These are phyloP conservation scores for Rana temporaria DNA, from an alignment of 2,113 vertebrate genomes.

Conservation along the genomic window DNA sequence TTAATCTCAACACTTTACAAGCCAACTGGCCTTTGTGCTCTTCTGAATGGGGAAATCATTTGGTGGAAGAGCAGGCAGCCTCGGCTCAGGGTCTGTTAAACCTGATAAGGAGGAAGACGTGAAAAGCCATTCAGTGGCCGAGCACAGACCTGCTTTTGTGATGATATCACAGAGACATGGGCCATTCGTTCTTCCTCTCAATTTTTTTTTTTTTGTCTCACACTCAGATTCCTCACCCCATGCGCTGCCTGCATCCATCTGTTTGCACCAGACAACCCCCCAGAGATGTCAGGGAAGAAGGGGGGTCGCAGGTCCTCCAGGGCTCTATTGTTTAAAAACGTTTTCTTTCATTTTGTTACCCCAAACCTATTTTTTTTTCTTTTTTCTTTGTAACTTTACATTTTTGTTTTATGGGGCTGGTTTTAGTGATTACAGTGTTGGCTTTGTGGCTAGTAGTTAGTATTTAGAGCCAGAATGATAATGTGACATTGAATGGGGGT, in stretches of 20 bases:
- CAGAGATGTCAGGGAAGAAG: constrained; percentile 62
- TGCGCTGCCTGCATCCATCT: constrained; percentile 86
- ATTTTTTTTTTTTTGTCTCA: constrained; percentile 53
- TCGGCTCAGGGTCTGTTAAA: constrained; percentile 75
- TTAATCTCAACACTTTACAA: constrained; percentile 79
- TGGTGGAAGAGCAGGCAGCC: constrained; percentile 60
- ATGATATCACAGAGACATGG: constrained; percentile 46
- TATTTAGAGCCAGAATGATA: no score
- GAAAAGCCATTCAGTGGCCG: constrained; percentile 75
- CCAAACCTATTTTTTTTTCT: not conserved
- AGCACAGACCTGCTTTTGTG: constrained; percentile 59
- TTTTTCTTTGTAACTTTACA: not conserved
- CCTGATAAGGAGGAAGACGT: constrained; percentile 70
- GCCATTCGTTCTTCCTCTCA: constrained; percentile 49
- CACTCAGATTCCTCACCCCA: constrained; percentile 72
- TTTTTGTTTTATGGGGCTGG: not conserved
- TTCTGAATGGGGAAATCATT: constrained; percentile 68
- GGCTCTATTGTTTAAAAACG: constrained; percentile 11
- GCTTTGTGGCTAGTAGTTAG: no score
- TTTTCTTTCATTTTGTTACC: not conserved
- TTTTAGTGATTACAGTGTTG: not conserved
- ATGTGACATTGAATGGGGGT: no score
- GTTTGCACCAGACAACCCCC: constrained; percentile 84
- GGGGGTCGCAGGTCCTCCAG: constrained; percentile 39
- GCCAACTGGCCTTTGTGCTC: constrained; percentile 69